Evolutionary conservation across 2,113 vertebrate species (phyloP), one percentile per base, ranked within the genome.

Genomic region (Thunnus thynnus): DNA sequence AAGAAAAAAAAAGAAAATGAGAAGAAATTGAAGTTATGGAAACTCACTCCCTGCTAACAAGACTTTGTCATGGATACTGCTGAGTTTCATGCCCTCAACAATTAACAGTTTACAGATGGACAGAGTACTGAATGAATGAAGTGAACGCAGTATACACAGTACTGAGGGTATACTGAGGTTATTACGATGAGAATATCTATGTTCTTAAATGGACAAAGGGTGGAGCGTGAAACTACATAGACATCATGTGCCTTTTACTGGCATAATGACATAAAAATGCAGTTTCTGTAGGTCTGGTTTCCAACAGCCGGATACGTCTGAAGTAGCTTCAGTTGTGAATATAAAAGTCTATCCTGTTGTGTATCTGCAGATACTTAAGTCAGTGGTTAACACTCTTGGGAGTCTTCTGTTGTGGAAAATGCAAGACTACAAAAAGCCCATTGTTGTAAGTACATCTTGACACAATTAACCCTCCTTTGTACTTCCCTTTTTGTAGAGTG

Each of bases 1-100:
- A 66, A 72, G 36, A 88, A 92, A 86, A 82, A 84, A 80, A 67
- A 56, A 71, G 27, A 55, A 72, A 83, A 64, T 67, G 52, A 88
- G 56, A 89, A 87, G 67, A 78, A 81, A 76, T 80, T 30, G 20
- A 86, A 84, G 71, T 58, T 88, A 71, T 85, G 75, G 71, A 81
- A 85, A 75, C 64, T 88, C 51, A 78, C 73, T 91, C 82, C 86
- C 87, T 89, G 87, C 85, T 80, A 80, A 81, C 51, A 73, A 80
- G 51, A 91, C 64, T 22, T 67, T 83, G 78, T 78, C 46, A 78
- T 79, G 78, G 84, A 91, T 80, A 88, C 79, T 79, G 50, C 85
- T 82, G 73, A 72, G 81, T 83, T 88, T 87, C 86, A 87, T 88
- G 86, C 81, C 79, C 90, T 91, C 83, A 82, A 77, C 72, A 76